Conservation (phyloP, 2,888 invertebrate species). For the Machimus atricapillus region DNA sequence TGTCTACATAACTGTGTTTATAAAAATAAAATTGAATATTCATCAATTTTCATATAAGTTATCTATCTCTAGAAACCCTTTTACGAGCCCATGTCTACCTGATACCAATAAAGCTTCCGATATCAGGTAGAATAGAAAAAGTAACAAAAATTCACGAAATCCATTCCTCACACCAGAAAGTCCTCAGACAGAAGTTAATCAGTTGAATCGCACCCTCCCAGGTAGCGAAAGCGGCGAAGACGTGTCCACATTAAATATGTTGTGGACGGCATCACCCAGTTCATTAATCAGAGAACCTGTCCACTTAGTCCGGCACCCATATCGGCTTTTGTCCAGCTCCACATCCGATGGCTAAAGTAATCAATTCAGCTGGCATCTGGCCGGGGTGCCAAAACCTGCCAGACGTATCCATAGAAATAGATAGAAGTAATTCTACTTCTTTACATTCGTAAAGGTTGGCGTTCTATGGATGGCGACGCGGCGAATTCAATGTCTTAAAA, state of each 20-base stretch:
- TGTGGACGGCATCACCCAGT: not conserved
- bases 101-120: not conserved
- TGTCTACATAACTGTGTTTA: not conserved
- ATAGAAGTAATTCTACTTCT: too few relatives aligned
- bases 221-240: not conserved
- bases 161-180: not conserved
- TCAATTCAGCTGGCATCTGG: constrained; percentile 6
- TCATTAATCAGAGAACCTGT: constrained; percentile 16
- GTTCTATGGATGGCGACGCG: not conserved
- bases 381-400: not conserved
- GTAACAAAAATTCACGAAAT: not conserved
- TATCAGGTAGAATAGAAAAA: not conserved
- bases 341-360: not conserved
- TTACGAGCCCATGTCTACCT: not conserved
- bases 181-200: not conserved
- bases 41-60: not conserved
- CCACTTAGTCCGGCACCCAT: not conserved
- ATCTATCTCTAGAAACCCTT: not conserved
- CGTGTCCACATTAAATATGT: constrained; percentile 4
- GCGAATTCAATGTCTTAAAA: constrained; percentile 7
- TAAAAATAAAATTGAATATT: not conserved
- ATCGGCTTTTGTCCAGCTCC: not conserved
- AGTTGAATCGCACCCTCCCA: not conserved
- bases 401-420: not conserved
- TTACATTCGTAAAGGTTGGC: not conserved